Evolutionary conservation across 2,797 vertebrate genomes (phyloP).

Genomic region (Manis pentadactyla): DNA sequence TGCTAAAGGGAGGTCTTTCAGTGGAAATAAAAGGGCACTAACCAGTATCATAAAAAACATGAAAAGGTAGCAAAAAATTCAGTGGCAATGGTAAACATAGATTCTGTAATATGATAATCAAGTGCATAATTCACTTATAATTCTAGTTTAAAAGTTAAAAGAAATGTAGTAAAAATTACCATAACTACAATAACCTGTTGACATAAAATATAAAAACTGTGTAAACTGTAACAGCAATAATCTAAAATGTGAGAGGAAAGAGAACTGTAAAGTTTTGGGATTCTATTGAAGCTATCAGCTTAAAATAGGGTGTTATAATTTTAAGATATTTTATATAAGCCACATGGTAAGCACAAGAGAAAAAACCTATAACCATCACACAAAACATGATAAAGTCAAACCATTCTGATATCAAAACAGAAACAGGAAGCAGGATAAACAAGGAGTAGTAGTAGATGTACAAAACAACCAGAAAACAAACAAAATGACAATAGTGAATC

Average conservation of each 20-base stretch:
- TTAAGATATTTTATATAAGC: neutral
- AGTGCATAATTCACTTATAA: neutral
- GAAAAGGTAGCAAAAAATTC: neutral
- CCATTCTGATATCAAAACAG: neutral
- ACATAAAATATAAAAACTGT: neutral
- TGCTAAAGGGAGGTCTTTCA: neutral
- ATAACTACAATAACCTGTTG: neutral
- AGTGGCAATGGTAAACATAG: neutral
- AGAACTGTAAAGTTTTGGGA: neutral
- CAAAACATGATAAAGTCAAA: neutral
- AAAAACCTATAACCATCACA: neutral
- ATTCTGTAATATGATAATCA: neutral
- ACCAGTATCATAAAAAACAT: neutral
- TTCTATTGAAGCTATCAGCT: neutral
- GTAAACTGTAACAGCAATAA: neutral
- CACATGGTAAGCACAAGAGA: neutral
- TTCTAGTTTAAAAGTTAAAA: neutral
- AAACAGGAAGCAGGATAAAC: neutral
- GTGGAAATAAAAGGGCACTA: neutral
- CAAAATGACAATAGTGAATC: neutral
- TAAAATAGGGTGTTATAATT: neutral
- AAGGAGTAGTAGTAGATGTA: neutral
- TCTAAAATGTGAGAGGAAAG: neutral
- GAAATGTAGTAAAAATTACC: neutral
- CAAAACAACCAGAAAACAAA: neutral